Evolutionary conservation across 2,113 vertebrate species (phyloP).

Genomic region (Archilochus colubris): DNA sequence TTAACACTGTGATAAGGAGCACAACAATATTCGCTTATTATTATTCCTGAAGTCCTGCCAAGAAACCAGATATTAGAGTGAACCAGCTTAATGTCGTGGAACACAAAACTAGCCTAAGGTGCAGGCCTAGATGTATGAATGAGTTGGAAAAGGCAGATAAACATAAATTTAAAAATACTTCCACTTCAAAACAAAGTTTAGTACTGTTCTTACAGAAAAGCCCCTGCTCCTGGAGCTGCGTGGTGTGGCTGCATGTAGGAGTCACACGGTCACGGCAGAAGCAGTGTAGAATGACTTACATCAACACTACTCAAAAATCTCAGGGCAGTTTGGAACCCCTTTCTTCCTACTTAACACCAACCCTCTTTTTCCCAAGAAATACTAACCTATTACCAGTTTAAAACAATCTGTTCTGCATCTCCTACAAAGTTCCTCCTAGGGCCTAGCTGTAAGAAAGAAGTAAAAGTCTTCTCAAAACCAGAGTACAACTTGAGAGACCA

Average conservation of each 20-base stretch:
- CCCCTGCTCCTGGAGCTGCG: not conserved
- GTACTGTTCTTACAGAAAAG: not conserved
- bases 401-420: not conserved
- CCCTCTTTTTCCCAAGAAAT: not conserved
- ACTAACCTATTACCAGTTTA: not conserved
- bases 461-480: not conserved
- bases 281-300: accelerated
- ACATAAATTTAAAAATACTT: not conserved
- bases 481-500: not conserved
- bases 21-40: not conserved
- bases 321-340: not conserved
- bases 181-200: not conserved
- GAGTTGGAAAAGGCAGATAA: not conserved
- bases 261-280: accelerated
- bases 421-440: not conserved
- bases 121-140: not conserved
- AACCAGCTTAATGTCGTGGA: not conserved
- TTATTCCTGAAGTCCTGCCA: not conserved
- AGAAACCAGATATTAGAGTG: not conserved
- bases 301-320: not conserved
- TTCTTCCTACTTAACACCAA: not conserved
- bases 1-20: not conserved
- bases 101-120: not conserved
- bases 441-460: not conserved
- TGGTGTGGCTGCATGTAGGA: not conserved